phyloP scores from a whole-genome alignment of 2,797 vertebrate genomes.

The Phalanger gymnotis region DNA sequence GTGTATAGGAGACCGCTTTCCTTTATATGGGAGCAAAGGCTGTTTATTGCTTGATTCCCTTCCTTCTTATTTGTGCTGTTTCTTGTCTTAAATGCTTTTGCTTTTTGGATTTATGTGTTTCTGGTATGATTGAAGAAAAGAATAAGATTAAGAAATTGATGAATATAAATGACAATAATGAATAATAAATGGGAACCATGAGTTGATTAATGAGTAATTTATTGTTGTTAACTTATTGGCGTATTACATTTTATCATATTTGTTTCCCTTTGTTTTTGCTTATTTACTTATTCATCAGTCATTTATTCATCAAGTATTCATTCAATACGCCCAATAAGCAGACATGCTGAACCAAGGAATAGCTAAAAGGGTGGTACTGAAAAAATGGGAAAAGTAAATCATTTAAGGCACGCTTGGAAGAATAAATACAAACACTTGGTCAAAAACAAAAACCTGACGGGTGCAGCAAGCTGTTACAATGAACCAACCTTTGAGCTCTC shows the following conservation, averaged over 20 bases:
- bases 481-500: background rate
- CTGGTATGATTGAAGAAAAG: background rate
- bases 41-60: background rate
- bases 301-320: background rate
- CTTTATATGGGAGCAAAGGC: background rate
- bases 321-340: background rate
- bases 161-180: background rate
- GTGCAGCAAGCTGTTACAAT: background rate
- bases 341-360: background rate
- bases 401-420: background rate
- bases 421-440: background rate
- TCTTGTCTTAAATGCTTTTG: background rate
- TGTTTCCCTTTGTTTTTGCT: background rate
- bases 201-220: background rate
- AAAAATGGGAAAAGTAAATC: background rate
- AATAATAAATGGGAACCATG: background rate
- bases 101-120: background rate
- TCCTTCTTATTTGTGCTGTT: background rate
- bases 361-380: background rate
- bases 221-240: background rate
- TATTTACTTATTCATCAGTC: background rate
- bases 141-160: background rate
- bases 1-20: background rate
- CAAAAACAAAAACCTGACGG: background rate
- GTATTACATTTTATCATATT: background rate